These are phyloP conservation scores for Mythimna ferrago DNA, from an alignment of 2,888 invertebrate species.

Conservation along the genomic window DNA sequence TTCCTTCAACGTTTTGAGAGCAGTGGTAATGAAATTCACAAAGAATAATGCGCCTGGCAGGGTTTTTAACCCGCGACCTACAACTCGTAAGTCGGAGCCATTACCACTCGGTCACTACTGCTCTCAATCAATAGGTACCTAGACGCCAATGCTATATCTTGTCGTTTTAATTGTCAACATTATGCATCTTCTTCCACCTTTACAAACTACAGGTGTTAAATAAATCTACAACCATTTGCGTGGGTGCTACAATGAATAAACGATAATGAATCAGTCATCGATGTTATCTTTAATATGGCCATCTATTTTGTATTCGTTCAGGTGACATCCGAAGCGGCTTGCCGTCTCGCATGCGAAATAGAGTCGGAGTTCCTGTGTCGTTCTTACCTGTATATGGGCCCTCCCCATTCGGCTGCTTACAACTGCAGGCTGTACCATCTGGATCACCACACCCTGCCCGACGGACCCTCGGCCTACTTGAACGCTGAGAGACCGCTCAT, in stretches of 20 bases:
- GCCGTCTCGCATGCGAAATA: slow-evolving; percentile 97
- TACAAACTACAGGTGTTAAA: slow-evolving; percentile 28
- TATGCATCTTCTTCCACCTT: slow-evolving; percentile 4
- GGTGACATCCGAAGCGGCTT: slow-evolving; percentile 97
- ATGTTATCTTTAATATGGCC: slow-evolving; percentile 53
- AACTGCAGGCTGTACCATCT: slow-evolving; percentile 98
- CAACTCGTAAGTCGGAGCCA: too few species aligned
- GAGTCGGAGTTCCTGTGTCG: slow-evolving; percentile 98
- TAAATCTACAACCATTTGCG: slow-evolving; percentile 36
- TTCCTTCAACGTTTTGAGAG: too few species aligned
- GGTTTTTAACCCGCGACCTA: too few species aligned
- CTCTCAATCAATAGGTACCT: too few species aligned
- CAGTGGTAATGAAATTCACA: too few species aligned
- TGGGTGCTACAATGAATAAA: slow-evolving; percentile 38
- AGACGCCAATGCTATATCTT: background rate
- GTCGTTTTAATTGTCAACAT: background rate
- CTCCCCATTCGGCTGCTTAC: slow-evolving; percentile 94
- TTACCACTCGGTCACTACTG: too few species aligned
- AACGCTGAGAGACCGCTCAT: slow-evolving; percentile 97
- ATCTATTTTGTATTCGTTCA: slow-evolving; percentile 72
- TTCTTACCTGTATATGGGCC: slow-evolving; percentile 95
- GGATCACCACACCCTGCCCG: slow-evolving; percentile 97
- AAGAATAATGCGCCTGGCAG: too few species aligned
- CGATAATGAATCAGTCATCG: slow-evolving; percentile 52
- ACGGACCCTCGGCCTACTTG: slow-evolving; percentile 97